phyloP scores from a whole-genome alignment of 2,797 vertebrate genomes.

The Clarias pachynema region DNA sequence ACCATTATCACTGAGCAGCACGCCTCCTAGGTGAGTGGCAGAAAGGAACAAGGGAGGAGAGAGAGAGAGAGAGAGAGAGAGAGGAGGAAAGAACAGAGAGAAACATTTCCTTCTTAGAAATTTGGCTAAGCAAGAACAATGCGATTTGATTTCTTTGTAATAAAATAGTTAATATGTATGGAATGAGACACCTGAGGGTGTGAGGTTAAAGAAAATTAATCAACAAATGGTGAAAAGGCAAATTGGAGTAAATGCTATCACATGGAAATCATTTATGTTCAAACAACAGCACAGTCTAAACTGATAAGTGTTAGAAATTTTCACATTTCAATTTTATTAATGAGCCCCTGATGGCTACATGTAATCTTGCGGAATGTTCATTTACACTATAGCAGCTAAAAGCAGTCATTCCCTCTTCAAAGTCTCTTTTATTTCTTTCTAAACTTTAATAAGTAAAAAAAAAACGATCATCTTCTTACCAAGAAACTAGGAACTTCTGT shows the following conservation, averaged over 20 bases:
- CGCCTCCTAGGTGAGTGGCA: slow-evolving; percentile 51
- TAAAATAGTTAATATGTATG: background rate
- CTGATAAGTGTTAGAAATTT: background rate
- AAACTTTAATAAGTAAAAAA: background rate
- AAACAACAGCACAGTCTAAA: background rate
- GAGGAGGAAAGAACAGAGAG: background rate
- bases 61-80: slow-evolving; percentile 1
- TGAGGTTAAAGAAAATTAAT: background rate
- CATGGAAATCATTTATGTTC: background rate
- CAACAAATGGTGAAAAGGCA: background rate
- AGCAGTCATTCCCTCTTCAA: background rate
- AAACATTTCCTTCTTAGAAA: background rate
- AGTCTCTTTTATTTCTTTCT: background rate
- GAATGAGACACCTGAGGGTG: background rate
- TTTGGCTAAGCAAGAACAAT: background rate
- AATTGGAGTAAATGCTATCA: background rate
- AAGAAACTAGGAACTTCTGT: background rate
- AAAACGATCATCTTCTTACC: background rate
- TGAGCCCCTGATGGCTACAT: background rate
- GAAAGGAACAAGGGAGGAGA: slow-evolving; percentile 20
- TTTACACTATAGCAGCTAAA: background rate
- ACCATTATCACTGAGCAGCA: slow-evolving; percentile 60
- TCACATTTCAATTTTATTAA: background rate
- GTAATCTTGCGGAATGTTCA: background rate
- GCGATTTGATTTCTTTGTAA: background rate